Evolutionary conservation across 2,888 invertebrate species (phyloP).

Genomic region (Euzetes globulus): DNA sequence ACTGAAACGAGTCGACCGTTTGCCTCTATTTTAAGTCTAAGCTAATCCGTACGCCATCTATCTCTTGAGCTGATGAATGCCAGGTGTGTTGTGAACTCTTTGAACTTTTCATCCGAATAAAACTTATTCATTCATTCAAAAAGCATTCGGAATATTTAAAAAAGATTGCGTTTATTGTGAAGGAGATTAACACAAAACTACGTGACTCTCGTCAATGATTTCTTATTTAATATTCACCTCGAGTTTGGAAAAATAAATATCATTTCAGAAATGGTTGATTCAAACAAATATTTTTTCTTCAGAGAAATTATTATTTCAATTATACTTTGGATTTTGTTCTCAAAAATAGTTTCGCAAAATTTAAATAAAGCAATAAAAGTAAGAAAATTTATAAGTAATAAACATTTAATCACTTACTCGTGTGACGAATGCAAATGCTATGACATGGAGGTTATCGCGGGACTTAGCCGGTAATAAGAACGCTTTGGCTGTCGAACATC

Average conservation of each 20-base stretch:
- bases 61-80: background rate
- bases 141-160: background rate
- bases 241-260: background rate
- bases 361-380: too few relatives aligned
- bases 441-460: slow-evolving; percentile 72
- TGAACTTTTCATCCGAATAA: background rate
- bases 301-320: too few relatives aligned
- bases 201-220: background rate
- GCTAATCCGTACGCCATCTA: background rate
- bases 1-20: too few relatives aligned
- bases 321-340: too few relatives aligned
- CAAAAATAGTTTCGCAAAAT: too few relatives aligned
- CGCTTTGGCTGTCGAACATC: slow-evolving; percentile 81
- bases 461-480: slow-evolving; percentile 71
- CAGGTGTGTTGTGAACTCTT: background rate
- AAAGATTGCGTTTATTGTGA: background rate
- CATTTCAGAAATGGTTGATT: background rate
- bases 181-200: background rate
- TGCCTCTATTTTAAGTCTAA: background rate
- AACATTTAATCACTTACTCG: slow-evolving; percentile 50
- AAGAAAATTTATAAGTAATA: background rate
- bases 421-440: slow-evolving; percentile 71
- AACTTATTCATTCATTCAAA: background rate
- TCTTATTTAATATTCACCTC: background rate
- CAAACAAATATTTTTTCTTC: too few relatives aligned